Evolutionary conservation across 2,113 vertebrate species (phyloP), one percentile per base, ranked within the genome.

Genomic region (Neotoma lepida): DNA sequence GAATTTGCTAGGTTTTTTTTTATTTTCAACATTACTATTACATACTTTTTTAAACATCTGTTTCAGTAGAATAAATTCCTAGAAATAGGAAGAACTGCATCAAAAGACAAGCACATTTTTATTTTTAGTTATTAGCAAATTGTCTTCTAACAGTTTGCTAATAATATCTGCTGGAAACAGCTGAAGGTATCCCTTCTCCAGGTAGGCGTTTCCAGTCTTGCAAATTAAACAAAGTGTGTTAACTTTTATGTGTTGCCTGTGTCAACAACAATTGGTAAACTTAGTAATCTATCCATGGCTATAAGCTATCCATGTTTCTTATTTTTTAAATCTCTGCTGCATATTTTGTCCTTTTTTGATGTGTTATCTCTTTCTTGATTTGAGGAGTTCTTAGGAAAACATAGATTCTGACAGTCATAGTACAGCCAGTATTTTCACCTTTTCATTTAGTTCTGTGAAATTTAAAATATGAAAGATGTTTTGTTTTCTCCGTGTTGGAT

Each of bases 291-390:
- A 58, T 92, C 44, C 49, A 22, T 74, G 39, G 44, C 44, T 87
- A 2, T 41, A 56, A 66, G 9, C 87, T 54, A 35, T 35, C 44
- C 76, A 0, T 87, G 35, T 86, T 28, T 80, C n/a, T 92, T 86
- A 85, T 56, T 63, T 96, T 93, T 63, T 70, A 76, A 93, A 81
- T 81, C 64, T 13, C 33, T 20, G 88, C 1, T 56, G 0, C 56
- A 24, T 66, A 30, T 41, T 77, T 90, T 54, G 4, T 56, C 30
- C 2, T 70, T 91, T 91, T 90, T 82, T 81, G 49, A 54, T 51
- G 6, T 87, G 54, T 88, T 51, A 71, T 64, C n/a, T 74, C 78
- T 96, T 73, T 78, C 82, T 93, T 93, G 35, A 81, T 63, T 91
- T 93, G 74, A 15, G 51, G 51, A 44, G 26, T 20, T 61, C 73